A percentile compares a stretch with the other conserved stretches of the same genome.
Evolutionary conservation across 2,113 vertebrate genomes (phyloP).

Genomic region (Ibidorhyncha struthersii): DNA sequence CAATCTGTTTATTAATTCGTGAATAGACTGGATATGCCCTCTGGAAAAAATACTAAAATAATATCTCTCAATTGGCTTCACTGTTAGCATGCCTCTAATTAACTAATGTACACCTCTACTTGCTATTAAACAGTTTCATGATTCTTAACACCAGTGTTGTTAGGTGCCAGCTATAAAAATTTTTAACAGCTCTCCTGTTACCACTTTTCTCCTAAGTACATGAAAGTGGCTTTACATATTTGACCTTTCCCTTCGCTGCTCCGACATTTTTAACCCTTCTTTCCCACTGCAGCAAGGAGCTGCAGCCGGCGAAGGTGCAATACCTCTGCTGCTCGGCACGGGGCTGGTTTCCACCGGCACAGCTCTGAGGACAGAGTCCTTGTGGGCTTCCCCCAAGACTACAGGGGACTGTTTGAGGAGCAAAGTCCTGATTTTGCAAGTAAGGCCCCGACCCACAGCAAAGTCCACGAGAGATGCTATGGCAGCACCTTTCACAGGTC

Average conservation of each 20-base stretch:
- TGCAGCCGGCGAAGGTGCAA: not conserved
- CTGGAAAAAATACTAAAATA: slow-evolving; percentile 64
- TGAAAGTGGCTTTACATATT: slow-evolving; percentile 48
- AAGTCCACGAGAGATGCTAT: not conserved
- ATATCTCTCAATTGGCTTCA: slow-evolving; percentile 52
- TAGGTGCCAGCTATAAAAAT: slow-evolving; percentile 61
- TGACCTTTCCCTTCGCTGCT: slow-evolving; percentile 41
- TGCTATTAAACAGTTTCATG: slow-evolving; percentile 48
- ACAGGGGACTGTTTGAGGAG: not conserved
- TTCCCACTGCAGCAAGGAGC: not conserved
- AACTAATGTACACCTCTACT: slow-evolving; percentile 62
- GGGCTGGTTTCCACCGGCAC: not conserved
- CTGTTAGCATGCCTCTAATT: slow-evolving; percentile 59
- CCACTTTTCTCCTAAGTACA: slow-evolving; percentile 61
- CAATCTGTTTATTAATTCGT: slow-evolving; percentile 70
- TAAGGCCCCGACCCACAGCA: not conserved
- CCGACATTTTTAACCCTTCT: slow-evolving; percentile 40
- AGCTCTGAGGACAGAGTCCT: not conserved
- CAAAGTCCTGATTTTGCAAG: not conserved
- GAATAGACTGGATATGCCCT: slow-evolving; percentile 62
- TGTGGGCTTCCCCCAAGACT: not conserved
- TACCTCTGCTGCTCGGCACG: not conserved
- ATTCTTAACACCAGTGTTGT: slow-evolving; percentile 58
- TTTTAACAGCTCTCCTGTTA: slow-evolving; percentile 62
- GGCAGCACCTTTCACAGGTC: not conserved